Percentiles rank a stretch among this genome's conserved stretches.
Evolutionary conservation across 1,140 invertebrate genomes (phyloP).

Genomic region (Scaptomyza pallida): DNA sequence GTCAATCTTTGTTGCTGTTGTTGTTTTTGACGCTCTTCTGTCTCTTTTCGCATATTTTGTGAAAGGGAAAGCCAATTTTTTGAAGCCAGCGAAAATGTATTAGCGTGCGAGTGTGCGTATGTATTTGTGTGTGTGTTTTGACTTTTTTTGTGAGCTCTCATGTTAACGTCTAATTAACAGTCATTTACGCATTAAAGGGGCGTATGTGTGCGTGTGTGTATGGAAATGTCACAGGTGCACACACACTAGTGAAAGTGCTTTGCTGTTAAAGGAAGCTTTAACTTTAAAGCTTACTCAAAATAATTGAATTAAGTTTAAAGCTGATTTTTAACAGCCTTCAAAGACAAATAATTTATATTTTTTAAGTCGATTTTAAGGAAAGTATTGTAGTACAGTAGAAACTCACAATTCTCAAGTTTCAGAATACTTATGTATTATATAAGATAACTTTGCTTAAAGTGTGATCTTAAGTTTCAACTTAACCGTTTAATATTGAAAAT

Average conservation of each 20-base stretch:
- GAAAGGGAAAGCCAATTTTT: conserved; percentile 66
- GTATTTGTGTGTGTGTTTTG: not conserved
- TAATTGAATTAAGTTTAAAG: no score
- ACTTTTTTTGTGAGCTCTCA: conserved; percentile 36
- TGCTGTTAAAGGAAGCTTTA: no score
- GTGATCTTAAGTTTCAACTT: no score
- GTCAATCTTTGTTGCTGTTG: conserved; percentile 58
- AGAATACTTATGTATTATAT: no score
- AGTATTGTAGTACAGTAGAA: no score
- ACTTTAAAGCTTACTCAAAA: no score
- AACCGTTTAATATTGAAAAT: no score
- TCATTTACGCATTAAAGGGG: conserved; percentile 77
- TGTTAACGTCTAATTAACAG: conserved; percentile 76
- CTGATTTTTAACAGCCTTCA: no score
- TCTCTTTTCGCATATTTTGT: conserved; percentile 22
- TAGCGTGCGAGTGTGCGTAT: not conserved
- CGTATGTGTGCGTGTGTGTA: not conserved
- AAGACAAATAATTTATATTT: no score
- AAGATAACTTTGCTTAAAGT: no score
- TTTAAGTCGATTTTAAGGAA: no score
- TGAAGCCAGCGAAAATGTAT: conserved; percentile 18
- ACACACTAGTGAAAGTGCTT: not conserved
- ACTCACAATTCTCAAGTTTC: no score
- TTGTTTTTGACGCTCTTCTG: conserved; percentile 9
- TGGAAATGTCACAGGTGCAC: conserved; percentile 2